phyloP scores from a whole-genome alignment of 2,797 vertebrate genomes.

The Pygocentrus nattereri region DNA sequence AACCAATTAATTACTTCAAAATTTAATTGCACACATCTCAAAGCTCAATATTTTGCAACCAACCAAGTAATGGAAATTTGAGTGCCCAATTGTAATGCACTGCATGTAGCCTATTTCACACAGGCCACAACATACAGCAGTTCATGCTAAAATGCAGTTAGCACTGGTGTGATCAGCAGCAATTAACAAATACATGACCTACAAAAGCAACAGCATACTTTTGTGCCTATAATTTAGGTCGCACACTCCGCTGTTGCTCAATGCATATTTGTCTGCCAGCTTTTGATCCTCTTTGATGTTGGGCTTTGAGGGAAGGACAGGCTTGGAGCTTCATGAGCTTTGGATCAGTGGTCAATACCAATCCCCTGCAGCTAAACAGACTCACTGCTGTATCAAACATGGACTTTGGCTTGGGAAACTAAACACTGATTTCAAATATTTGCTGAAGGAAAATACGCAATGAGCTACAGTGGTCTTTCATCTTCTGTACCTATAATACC shows the following conservation, averaged over 20 bases:
- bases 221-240: not conserved
- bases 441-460: constrained; percentile 46
- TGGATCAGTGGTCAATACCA: constrained; percentile 31
- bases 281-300: constrained; percentile 15
- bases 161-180: no score
- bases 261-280: not conserved
- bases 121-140: no score
- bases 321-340: constrained; percentile 24
- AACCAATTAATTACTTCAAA: no score
- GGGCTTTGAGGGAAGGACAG: constrained; percentile 2
- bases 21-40: no score
- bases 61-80: not conserved
- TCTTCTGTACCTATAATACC: no score
- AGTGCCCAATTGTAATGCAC: not conserved
- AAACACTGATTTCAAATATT: constrained; percentile 39
- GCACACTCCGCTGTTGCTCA: not conserved
- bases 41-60: no score
- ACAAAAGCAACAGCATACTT: not conserved
- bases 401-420: constrained; percentile 46
- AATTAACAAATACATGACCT: not conserved
- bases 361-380: constrained; percentile 40
- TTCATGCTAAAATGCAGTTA: not conserved
- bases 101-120: no score
- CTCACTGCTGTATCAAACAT: constrained; percentile 14
- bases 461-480: not conserved